Conservation (phyloP, 37 sponge, comb jelly and placozoan species). For the Oopsacas minuta region DNA sequence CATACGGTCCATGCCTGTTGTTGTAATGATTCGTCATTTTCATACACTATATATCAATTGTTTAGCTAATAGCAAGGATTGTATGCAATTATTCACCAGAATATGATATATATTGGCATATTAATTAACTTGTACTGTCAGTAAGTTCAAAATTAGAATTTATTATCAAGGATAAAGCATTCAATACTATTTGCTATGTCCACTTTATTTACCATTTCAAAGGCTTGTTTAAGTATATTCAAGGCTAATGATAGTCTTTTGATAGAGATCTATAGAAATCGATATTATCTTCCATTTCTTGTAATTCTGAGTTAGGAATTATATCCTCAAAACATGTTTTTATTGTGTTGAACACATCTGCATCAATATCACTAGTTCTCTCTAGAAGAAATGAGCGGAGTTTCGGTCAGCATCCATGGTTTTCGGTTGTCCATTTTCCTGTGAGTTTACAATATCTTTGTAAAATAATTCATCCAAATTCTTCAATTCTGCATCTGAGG, state of each 20-base stretch:
- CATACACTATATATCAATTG: background rate
- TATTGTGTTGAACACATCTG: background rate
- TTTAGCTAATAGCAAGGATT: background rate
- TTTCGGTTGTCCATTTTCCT: background rate
- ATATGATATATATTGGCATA: too few relatives aligned
- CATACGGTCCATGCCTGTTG: background rate
- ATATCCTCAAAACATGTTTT: background rate
- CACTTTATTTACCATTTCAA: background rate
- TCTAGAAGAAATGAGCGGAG: background rate
- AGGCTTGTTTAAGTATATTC: background rate
- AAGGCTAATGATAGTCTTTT: background rate
- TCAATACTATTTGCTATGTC: background rate
- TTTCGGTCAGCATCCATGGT: background rate
- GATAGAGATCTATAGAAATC: slow-evolving; percentile 15
- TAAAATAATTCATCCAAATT: background rate
- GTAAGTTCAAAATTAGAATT: too few relatives aligned
- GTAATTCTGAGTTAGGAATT: background rate
- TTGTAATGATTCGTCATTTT: background rate
- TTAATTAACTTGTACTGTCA: too few relatives aligned
- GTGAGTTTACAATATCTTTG: background rate
- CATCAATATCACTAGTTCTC: background rate
- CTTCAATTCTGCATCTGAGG: background rate
- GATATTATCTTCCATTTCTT: background rate
- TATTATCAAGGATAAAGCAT: background rate
- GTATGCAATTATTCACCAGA: too few relatives aligned